Conservation (phyloP, 2,888 invertebrate species). For the Sesamia inferens region DNA sequence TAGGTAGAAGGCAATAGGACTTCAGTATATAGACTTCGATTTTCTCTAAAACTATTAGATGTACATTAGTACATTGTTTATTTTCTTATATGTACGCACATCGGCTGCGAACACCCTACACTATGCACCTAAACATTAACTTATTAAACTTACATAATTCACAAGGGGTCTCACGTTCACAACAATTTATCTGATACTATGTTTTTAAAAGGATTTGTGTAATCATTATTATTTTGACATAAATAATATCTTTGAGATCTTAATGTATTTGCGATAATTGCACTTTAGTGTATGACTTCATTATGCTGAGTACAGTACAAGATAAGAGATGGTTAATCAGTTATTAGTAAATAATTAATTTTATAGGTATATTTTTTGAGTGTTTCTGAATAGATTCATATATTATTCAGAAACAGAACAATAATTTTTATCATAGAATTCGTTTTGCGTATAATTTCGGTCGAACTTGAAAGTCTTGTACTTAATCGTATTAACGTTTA, state of each 20-base stretch:
- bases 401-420: too few relatives aligned
- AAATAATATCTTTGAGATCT: slow-evolving; percentile 33
- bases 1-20: neutral
- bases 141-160: neutral
- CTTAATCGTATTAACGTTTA: neutral
- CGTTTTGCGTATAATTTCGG: too few relatives aligned
- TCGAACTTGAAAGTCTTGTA: neutral
- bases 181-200: slow-evolving; percentile 7
- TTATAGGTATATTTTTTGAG: neutral
- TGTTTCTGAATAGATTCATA: neutral
- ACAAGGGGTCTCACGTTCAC: neutral
- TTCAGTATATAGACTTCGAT: neutral
- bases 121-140: neutral
- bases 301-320: slow-evolving; percentile 24
- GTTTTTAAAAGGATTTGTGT: slow-evolving; percentile 27
- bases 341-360: neutral
- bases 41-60: neutral
- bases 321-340: slow-evolving; percentile 6
- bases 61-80: too few relatives aligned
- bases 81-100: too few relatives aligned
- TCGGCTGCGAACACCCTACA: too few relatives aligned
- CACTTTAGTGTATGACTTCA: slow-evolving; percentile 29
- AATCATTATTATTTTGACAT: slow-evolving; percentile 12
- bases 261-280: slow-evolving; percentile 30
- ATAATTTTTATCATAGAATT: too few relatives aligned